phyloP scores from a whole-genome alignment of 2,113 vertebrate species.

The Calidris pugnax region DNA sequence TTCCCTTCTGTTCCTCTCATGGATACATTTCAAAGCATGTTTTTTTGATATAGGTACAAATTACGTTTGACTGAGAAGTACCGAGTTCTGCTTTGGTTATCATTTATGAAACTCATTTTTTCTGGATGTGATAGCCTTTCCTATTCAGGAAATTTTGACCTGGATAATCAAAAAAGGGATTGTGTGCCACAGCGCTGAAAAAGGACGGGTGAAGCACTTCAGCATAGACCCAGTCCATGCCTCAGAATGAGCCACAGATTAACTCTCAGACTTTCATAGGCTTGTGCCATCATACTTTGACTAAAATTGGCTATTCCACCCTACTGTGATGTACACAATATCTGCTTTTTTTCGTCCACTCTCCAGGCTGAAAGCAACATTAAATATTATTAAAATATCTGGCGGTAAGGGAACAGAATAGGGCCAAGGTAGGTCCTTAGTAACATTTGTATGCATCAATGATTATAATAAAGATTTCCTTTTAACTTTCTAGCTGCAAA shows the following conservation, averaged over 20 bases:
- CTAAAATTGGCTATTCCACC: conserved; percentile 29
- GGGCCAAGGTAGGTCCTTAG: neutral
- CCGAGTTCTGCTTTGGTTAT: neutral
- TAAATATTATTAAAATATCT: neutral
- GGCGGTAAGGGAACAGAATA: neutral
- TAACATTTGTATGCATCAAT: conserved; percentile 35
- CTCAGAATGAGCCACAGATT: neutral
- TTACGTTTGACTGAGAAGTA: neutral
- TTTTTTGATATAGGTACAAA: neutral
- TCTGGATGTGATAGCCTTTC: neutral
- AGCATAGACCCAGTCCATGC: neutral
- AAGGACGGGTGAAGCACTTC: neutral
- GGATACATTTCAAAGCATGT: neutral
- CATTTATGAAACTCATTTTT: neutral
- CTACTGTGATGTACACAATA: neutral
- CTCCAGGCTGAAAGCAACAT: neutral
- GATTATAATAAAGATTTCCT: conserved; percentile 33
- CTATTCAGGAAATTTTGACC: neutral
- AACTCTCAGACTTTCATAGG: neutral
- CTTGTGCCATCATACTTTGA: neutral
- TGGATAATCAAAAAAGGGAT: neutral
- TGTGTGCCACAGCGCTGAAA: neutral
- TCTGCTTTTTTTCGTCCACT: neutral
- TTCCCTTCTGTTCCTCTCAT: neutral
- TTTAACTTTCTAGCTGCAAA: conserved; percentile 34